These are phyloP conservation scores for Ditylenchus dipsaci DNA, from an alignment of 1,140 invertebrate species.

Conservation along the genomic window DNA sequence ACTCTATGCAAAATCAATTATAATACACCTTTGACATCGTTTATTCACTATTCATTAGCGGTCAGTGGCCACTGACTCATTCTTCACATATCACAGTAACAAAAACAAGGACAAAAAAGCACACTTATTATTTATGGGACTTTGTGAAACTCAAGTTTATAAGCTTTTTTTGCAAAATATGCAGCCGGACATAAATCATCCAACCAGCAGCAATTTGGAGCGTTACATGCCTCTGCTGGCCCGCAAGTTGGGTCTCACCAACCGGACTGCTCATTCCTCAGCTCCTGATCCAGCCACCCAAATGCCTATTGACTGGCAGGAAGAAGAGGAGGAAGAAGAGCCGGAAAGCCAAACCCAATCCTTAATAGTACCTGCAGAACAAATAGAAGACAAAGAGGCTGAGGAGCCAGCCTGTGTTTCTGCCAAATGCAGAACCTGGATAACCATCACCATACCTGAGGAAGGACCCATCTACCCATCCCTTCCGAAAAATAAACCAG, in stretches of 20 bases:
- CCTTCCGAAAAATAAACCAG: not conserved
- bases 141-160: too few species aligned
- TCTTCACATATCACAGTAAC: too few species aligned
- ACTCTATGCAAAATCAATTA: too few species aligned
- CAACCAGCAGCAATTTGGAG: conserved; percentile 1
- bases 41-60: too few species aligned
- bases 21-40: too few species aligned
- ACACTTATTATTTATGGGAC: too few species aligned
- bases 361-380: not conserved
- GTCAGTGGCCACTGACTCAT: too few species aligned
- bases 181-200: not conserved
- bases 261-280: not conserved
- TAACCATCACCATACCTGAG: conserved; percentile 26
- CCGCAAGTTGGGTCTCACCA: not conserved
- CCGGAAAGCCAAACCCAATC: not conserved
- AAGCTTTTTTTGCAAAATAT: not conserved
- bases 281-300: not conserved
- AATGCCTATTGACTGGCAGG: not conserved
- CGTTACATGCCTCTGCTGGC: conserved; percentile 5
- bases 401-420: conserved; percentile 15
- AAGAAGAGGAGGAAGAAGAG: not conserved
- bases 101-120: too few species aligned
- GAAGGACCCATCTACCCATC: conserved; percentile 3
- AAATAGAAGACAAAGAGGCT: not conserved
- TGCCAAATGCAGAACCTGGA: conserved; percentile 25